phyloP scores from a whole-genome alignment of 1,140 invertebrate species.

The Drosophila sproati region DNA sequence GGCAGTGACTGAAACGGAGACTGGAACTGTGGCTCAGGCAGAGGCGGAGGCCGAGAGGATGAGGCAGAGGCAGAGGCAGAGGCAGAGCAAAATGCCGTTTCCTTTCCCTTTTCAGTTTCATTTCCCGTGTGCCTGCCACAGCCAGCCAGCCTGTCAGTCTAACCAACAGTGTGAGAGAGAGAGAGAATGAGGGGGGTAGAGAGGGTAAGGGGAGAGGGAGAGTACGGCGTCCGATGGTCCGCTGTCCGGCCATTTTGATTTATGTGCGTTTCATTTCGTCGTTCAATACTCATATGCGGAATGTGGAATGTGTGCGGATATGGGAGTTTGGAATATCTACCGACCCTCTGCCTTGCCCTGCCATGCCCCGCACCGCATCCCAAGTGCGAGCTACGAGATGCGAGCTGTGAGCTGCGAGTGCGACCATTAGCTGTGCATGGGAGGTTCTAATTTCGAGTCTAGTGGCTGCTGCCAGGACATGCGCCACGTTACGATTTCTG shows the following conservation, averaged over 20 bases:
- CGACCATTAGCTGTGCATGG: conserved; percentile 78
- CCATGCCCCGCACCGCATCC: conserved; percentile 20
- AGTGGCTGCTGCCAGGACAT: conserved; percentile 62
- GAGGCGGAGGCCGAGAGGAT: conserved; percentile 18
- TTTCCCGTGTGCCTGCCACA: conserved; percentile 71
- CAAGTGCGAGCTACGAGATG: conserved; percentile 4
- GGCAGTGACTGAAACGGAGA: neutral
- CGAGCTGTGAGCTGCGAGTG: conserved; percentile 20
- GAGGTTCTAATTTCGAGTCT: conserved; percentile 81
- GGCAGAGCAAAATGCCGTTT: conserved; percentile 76
- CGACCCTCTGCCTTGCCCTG: conserved; percentile 27
- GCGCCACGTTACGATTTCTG: conserved; percentile 69
- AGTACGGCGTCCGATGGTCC: conserved; percentile 61
- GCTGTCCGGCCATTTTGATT: conserved; percentile 85
- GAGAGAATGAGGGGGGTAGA: conserved; percentile 18
- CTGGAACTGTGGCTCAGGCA: conserved; percentile 17
- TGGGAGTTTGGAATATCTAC: conserved; percentile 84
- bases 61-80: conserved; percentile 24
- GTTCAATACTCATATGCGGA: conserved; percentile 84
- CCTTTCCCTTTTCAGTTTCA: conserved; percentile 83
- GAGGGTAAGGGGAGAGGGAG: conserved; percentile 34
- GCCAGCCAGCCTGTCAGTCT: conserved; percentile 74
- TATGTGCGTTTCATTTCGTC: conserved; percentile 84
- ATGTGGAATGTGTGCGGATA: conserved; percentile 80
- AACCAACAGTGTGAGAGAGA: conserved; percentile 48